Evolutionary conservation across 2,888 invertebrate species (phyloP).

Genomic region (Drosophila kokeensis): DNA sequence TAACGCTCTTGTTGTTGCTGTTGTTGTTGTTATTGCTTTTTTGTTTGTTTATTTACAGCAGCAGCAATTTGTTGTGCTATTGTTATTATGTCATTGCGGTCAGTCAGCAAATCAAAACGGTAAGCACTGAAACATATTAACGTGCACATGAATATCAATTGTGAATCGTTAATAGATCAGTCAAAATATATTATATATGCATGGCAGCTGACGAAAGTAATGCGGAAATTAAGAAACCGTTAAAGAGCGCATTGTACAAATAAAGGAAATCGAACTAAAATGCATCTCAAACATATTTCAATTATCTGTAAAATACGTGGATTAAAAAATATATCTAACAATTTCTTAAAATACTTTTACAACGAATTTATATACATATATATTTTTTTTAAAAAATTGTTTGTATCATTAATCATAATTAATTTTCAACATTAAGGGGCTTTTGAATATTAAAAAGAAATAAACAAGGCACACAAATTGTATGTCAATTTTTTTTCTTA

Average conservation of each 20-base stretch:
- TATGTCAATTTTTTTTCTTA: background rate
- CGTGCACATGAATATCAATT: slow-evolving; percentile 44
- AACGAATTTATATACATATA: background rate
- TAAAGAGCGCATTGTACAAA: background rate
- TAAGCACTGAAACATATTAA: slow-evolving; percentile 47
- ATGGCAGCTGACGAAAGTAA: background rate
- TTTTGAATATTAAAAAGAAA: background rate
- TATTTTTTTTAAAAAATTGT: background rate
- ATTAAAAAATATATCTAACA: background rate
- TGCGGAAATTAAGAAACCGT: slow-evolving; percentile 21
- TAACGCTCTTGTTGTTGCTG: slow-evolving; percentile 42
- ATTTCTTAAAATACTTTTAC: background rate
- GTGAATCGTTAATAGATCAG: slow-evolving; percentile 32
- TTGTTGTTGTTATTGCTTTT: slow-evolving; percentile 24
- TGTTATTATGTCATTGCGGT: slow-evolving; percentile 74
- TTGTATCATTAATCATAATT: background rate
- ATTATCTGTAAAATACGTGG: no score
- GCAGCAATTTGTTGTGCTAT: slow-evolving; percentile 54
- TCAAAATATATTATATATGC: slow-evolving; percentile 4
- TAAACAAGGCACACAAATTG: background rate
- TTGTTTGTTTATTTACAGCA: slow-evolving; percentile 25
- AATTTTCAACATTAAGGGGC: background rate
- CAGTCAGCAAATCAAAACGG: slow-evolving; percentile 47
- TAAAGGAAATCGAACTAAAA: background rate
- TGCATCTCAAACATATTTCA: background rate